Percentiles rank a stretch among this genome's conserved stretches.
These are phyloP conservation scores for Megalopta genalis DNA, from an alignment of 1,140 invertebrate genomes.

Conservation along the genomic window DNA sequence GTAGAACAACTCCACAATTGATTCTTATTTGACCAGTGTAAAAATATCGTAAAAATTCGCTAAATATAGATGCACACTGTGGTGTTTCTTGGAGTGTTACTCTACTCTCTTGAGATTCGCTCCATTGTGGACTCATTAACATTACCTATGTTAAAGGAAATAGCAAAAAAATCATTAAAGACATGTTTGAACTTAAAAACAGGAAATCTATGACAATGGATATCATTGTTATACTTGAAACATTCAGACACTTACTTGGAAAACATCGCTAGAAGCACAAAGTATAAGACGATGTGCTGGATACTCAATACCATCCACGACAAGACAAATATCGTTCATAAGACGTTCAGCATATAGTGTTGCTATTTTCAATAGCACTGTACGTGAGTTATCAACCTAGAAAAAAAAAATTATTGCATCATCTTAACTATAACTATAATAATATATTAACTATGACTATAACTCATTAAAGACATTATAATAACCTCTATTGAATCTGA, in stretches of 20 bases:
- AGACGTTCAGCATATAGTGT: constrained; percentile 89
- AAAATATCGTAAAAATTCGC: constrained; percentile 93
- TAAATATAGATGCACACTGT: constrained; percentile 91
- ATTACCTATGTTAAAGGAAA: constrained; percentile 85
- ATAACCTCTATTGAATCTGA: constrained; percentile 66
- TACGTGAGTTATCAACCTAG: constrained; percentile 90
- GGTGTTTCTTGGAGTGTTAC: constrained; percentile 93
- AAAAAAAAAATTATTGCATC: constrained; percentile 9
- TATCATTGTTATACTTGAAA: no score
- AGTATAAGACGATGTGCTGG: constrained; percentile 95
- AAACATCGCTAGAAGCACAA: constrained; percentile 96
- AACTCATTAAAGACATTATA: not conserved
- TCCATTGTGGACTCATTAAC: constrained; percentile 96
- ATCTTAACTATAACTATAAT: no score
- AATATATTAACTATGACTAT: no score
- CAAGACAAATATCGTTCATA: constrained; percentile 92
- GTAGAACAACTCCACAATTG: constrained; percentile 90
- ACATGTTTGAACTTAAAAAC: not conserved
- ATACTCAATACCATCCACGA: constrained; percentile 90
- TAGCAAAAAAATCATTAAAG: not conserved
- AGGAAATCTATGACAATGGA: no score
- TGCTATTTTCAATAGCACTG: constrained; percentile 90
- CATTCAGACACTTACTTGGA: constrained; percentile 84
- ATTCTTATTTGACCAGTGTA: constrained; percentile 95
- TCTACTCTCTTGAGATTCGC: constrained; percentile 90